A percentile compares a stretch with the other conserved stretches of the same genome.
These are phyloP conservation scores for Megastigmus dorsalis DNA, from an alignment of 2,888 invertebrate genomes.

Conservation along the genomic window DNA sequence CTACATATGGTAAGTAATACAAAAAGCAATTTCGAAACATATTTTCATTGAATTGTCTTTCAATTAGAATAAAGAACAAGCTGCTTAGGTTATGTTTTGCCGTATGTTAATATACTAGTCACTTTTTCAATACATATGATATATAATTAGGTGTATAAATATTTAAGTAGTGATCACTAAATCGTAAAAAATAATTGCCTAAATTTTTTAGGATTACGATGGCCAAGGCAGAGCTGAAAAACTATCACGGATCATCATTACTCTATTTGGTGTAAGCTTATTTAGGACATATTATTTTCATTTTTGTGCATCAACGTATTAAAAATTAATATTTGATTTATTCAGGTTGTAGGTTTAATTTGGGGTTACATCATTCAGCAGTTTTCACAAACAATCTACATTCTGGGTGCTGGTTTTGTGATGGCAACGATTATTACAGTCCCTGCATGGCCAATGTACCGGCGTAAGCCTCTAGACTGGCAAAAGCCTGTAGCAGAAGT, in stretches of 20 bases:
- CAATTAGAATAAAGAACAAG: too few relatives aligned
- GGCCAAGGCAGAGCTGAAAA: constrained; percentile 94
- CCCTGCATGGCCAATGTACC: constrained; percentile 97
- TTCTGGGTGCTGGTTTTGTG: constrained; percentile 92
- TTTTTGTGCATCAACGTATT: constrained; percentile 4
- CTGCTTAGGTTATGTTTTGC: constrained; percentile 34
- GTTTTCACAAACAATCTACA: constrained; percentile 96
- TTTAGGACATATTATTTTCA: background rate
- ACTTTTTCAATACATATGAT: too few relatives aligned
- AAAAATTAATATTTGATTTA: constrained; percentile 46
- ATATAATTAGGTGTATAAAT: background rate
- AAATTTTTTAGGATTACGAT: constrained; percentile 84
- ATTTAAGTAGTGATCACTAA: too few relatives aligned
- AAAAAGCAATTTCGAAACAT: background rate
- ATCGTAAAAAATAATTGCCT: background rate
- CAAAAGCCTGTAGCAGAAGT: constrained; percentile 81
- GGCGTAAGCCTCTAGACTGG: constrained; percentile 92
- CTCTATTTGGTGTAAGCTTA: constrained; percentile 86
- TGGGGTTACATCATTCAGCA: constrained; percentile 97
- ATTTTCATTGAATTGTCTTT: background rate
- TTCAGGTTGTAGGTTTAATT: constrained; percentile 86
- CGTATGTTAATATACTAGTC: constrained; percentile 37
- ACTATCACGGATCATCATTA: constrained; percentile 91
- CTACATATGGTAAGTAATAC: constrained; percentile 67
- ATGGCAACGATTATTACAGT: constrained; percentile 92